Evolutionary conservation across 2,797 vertebrate genomes (phyloP), one percentile per base, ranked within the genome.

Genomic region (Thalassophryne amazonica): DNA sequence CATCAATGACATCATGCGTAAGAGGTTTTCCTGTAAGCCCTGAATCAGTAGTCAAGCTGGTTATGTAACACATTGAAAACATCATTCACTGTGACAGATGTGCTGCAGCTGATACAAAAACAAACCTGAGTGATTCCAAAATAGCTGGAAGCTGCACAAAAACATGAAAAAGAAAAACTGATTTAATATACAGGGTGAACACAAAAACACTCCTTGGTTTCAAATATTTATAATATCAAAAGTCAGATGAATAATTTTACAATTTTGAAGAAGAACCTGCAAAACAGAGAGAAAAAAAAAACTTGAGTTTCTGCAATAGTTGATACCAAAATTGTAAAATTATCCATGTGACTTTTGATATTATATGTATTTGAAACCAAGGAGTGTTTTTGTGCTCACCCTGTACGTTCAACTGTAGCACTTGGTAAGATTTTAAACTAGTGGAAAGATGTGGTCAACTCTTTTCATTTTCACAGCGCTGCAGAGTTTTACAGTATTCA

Each of bases 51-150:
- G 40, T 29, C 24, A 39, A 53, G 36, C 39, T 47, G 39, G 46
- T 84, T 82, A 75, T 11, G 16, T 74, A 82, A 86, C 43, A 43
- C 1, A 22, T 49, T 25, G 15, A 43, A 57, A 59, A 61, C 38
- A n/a, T n/a, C 40, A 25, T 4, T 66, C 30, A 34, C 53, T 47
- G 25, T 40, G 52, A 54, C 48, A 71, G 61, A 33, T 21, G 2
- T 11, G 38, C 49, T 31, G 46, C 50, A 55, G 35, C 33, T 58
- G 57, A 68, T 69, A 64, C 25, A 45, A 67, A 63, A 77, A 60
- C 54, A 78, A 40, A 34, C 18, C 47, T 29, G 34, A 16, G n/a
- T 16, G 45, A 60, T 52, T 23, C 30, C 18, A 69, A 73, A 74
- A 32, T n/a, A n/a, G n/a, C n/a, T n/a, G 55, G 20, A 45, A 24